Base-by-base conservation (phyloP, 2,113 vertebrate species). In the Pluvialis apricaria region DNA sequence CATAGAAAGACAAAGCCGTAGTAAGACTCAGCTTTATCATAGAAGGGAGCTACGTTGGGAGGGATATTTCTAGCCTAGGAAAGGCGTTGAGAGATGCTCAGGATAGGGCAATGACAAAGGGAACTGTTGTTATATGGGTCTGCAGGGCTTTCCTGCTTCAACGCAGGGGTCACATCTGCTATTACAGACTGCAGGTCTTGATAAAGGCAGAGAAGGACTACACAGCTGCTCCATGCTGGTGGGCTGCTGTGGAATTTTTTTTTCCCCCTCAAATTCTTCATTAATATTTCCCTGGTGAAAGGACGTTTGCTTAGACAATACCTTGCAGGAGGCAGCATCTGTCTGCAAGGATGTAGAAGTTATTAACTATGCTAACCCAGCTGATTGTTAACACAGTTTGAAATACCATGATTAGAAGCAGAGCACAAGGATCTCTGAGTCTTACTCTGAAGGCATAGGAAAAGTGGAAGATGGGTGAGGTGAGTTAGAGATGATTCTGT, bases 201-300 rank as follows among this genome's bases (percentile, higher is more conserved):
- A 29, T 54, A 61, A 92, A 84, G 68, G 51, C 49, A 44, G 93
- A 69, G 34, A 61, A 51, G 44, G n/a, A 66, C 47, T 73, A 32
- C 65, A 60, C 79, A 86, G 88, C 85, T 96, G 79, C 88, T 93
- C 60, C 0, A 0, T 70, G 82, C 76, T 92, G 82, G 85, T 95
- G 92, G 79, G 68, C 85, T 93, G 54, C 51, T 70, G 32, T 82
- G 51, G 36, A 72, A 65, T 70, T 66, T 29, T 6, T 34, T 5
- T 5, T 0, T 3, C 16, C 36, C 6, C 21, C 19, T 12, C 32
- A 28, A 52, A 75, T 78, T 88, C 75, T 77, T 88, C 51, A 47
- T 83, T 94, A 73, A 68, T 86, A 79, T 86, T 82, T 84, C 77
- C 80, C 82, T 82, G 72, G 44, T 92, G 94, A 75, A 93, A 86